Percentiles rank a stretch among this genome's conserved stretches.
phyloP scores from a whole-genome alignment of 2,888 invertebrate species.

The Sminthurinus aureus region DNA sequence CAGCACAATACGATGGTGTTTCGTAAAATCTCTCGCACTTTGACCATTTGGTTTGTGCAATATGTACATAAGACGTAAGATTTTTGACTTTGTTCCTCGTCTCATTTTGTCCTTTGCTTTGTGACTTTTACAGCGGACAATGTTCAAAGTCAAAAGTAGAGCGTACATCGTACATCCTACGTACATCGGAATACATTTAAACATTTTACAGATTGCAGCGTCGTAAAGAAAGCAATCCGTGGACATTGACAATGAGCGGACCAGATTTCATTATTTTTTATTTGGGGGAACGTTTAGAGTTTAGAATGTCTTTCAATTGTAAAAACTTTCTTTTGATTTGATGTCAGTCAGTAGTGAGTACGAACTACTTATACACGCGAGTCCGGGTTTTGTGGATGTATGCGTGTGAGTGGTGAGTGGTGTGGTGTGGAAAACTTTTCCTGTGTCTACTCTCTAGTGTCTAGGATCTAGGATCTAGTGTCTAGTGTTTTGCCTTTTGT shows the following conservation, averaged over 20 bases:
- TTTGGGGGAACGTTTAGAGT: slow-evolving; percentile 6
- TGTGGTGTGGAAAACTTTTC: too few species aligned
- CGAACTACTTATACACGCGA: background rate
- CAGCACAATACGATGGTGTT: too few species aligned
- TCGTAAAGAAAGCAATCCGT: slow-evolving; percentile 20
- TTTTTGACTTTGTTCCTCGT: background rate
- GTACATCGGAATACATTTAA: background rate
- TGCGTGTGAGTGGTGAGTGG: too few species aligned
- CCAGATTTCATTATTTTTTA: slow-evolving; percentile 27
- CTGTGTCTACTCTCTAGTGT: too few species aligned
- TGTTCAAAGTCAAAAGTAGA: background rate
- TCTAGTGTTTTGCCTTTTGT: background rate
- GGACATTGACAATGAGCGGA: slow-evolving; percentile 3
- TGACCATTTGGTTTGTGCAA: too few species aligned
- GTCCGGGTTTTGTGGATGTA: background rate
- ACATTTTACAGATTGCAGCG: slow-evolving; percentile 16
- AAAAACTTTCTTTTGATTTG: slow-evolving; percentile 23
- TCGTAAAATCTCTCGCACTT: too few species aligned
- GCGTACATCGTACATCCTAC: background rate
- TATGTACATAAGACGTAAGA: too few species aligned
- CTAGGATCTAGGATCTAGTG: too few species aligned
- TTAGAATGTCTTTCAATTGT: slow-evolving; percentile 19
- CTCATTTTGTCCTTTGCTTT: background rate
- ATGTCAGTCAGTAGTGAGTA: slow-evolving; percentile 9
- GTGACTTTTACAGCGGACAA: background rate